Evolutionary conservation across 2,888 invertebrate genomes (phyloP), one percentile per base, ranked within the genome.

Genomic region (Rhaphigaster nebulosa): DNA sequence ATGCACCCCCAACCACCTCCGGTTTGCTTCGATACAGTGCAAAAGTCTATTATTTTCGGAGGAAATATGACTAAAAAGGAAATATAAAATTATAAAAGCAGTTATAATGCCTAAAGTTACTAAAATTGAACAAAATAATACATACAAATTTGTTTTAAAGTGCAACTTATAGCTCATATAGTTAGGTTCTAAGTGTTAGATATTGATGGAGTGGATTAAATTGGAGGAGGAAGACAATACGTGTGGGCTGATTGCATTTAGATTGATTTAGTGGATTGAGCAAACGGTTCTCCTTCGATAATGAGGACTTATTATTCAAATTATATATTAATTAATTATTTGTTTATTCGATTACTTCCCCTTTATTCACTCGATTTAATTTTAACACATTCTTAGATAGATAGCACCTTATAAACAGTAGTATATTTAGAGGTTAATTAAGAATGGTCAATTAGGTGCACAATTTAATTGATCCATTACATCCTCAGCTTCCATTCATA

Each of bases 241-340:
- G 70, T 18, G 70, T 8, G 34, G 23, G 34, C 23, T 76, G 70
- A 76, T 76, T 76, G 70, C 70, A 76, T 76, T 76, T 76, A 76
- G 70, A 76, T 76, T 76, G 70, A 38, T 76, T 76, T 34, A 76
- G 70, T 38, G 38, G 70, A 38, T 23, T 29, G 34, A 38, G 20
- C 70, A 76, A 76, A 34, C 70, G 34, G 34, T 38, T 29, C 29
- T 29, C 70, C 34, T 23, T 18, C 20, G 1, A 38, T 76, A 76
- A 76, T 76, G 13, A 76, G 70, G 23, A 38, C 70, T 76, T 38
- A 29, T 76, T 20, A 76, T 76, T 38, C 34, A 38, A 76, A 76
- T 38, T 23, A 38, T 38, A 12, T 18, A 5, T 29, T 18, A 34
- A 70, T 76, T 76, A 76, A 76, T 76, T 76, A 76, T 6, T 65